A percentile compares a stretch with the other conserved stretches of the same genome.
Evolutionary conservation across 2,888 invertebrate genomes (phyloP).

Genomic region (Erebia ligea): DNA sequence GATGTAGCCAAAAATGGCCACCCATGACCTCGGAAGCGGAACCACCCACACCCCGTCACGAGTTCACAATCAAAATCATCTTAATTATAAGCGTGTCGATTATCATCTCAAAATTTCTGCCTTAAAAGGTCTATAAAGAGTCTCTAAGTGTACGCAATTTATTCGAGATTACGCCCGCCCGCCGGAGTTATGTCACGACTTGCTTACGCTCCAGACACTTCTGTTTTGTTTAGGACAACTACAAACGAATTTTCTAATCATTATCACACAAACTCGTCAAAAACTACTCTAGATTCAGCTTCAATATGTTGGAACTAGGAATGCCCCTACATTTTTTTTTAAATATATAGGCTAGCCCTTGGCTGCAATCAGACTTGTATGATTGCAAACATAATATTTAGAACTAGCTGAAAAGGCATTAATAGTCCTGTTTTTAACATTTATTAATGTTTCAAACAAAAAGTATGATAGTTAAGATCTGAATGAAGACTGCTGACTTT

Average conservation of each 20-base stretch:
- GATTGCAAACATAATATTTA: slow-evolving; percentile 18
- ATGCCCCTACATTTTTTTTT: no score
- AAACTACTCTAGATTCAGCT: no score
- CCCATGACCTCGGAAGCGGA: slow-evolving; percentile 77
- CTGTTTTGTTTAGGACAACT: slow-evolving; percentile 56
- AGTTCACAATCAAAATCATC: slow-evolving; percentile 69
- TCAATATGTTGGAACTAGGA: no score
- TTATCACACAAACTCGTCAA: no score
- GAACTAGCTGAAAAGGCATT: background rate
- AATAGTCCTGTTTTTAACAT: background rate
- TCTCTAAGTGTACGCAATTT: slow-evolving; percentile 79
- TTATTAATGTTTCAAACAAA: no score
- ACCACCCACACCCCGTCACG: slow-evolving; percentile 80
- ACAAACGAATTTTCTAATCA: slow-evolving; percentile 3
- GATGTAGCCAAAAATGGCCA: slow-evolving; percentile 41
- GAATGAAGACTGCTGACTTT: no score
- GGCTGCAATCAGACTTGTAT: no score
- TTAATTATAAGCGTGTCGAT: slow-evolving; percentile 83
- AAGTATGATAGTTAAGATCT: no score
- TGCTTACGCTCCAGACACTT: slow-evolving; percentile 66
- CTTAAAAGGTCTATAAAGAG: slow-evolving; percentile 82
- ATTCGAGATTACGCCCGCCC: slow-evolving; percentile 73
- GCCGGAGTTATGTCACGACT: slow-evolving; percentile 76
- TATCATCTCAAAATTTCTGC: slow-evolving; percentile 81
- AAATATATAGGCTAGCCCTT: no score